Base-by-base conservation (phyloP, 2,113 vertebrate species). In the Percina caprodes region DNA sequence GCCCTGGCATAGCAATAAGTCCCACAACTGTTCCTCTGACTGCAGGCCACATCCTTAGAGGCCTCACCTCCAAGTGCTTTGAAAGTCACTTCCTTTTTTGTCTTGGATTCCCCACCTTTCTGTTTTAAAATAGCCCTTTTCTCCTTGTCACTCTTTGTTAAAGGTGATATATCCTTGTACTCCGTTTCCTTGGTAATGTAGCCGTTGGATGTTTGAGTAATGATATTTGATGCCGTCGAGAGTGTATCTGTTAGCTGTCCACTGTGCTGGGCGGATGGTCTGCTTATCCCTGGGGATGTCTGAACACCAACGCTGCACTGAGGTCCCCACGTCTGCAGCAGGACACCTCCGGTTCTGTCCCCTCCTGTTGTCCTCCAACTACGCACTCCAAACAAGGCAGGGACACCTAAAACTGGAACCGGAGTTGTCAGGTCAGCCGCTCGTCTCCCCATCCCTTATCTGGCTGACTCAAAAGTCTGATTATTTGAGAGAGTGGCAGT, bases 61-160 rank as follows among this genome's bases (percentile, higher is more conserved):
- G 72, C 63, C n/a, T 94, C 85, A 80, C 82, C 85, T 61, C 86
- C 82, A 55, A 91, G 70, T 54, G 84, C 89, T 91, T 92, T 92
- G 88, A 95, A 95, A 61, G 95, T 94, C 85, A 95, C 94, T 80
- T 95, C 95, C 61, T 95, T 95, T 87, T 93, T 95, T 24, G 87
- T 89, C 82, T 93, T 95, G 62, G 76, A 72, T 69, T 95, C 93
- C 4, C 86, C 82, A 82, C 86, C 91, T 84, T 82, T 94, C 68
- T 87, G 92, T 90, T 94, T 95, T 74, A 90, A 87, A 77, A 93
- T 90, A 67, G 88, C 87, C 80, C 85, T 91, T 83, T 89, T 92
- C 70, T 92, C 93, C 66, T 86, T 90, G 78, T 91, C 90, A 74
- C 81, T 86, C 80, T 76, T 90, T 68, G 90, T 81, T 54, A 83